These are phyloP conservation scores for Leuctra nigra DNA, from an alignment of 2,888 invertebrate species.

Conservation along the genomic window DNA sequence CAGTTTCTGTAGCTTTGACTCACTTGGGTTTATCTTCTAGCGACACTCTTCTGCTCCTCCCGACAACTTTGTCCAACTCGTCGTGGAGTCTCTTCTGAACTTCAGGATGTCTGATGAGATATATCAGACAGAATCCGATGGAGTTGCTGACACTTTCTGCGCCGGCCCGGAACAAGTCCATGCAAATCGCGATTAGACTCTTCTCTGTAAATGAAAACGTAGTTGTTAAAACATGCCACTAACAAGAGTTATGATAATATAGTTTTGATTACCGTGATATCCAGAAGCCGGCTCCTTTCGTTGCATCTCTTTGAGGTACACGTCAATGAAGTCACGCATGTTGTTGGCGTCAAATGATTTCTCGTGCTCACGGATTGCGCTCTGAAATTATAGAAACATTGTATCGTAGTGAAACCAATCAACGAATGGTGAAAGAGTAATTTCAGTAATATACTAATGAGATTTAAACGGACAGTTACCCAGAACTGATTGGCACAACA, in stretches of 20 bases:
- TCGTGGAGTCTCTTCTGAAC: conserved; percentile 29
- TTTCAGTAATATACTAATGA: too few species aligned
- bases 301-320: conserved; percentile 30
- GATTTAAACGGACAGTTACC: too few species aligned
- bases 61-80: conserved; percentile 29
- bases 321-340: conserved; percentile 31
- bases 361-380: conserved; percentile 28
- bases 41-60: conserved; percentile 18
- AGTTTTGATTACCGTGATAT: too few species aligned
- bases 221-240: too few species aligned
- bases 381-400: too few species aligned
- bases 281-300: too few species aligned
- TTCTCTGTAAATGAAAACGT: conserved; percentile 27
- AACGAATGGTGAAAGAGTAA: too few species aligned
- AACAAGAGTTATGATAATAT: too few species aligned
- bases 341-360: conserved; percentile 23
- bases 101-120: conserved; percentile 30
- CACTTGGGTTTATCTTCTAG: conserved; percentile 26
- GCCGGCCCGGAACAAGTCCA: conserved; percentile 31
- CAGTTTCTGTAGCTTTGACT: too few species aligned
- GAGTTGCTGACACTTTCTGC: conserved; percentile 30
- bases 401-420: too few species aligned
- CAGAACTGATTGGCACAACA: too few species aligned
- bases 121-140: conserved; percentile 29
- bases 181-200: conserved; percentile 27